A percentile compares a stretch with the other conserved stretches of the same genome.
Evolutionary conservation across 2,113 vertebrate genomes (phyloP).

Genomic region (Struthidea cinerea): DNA sequence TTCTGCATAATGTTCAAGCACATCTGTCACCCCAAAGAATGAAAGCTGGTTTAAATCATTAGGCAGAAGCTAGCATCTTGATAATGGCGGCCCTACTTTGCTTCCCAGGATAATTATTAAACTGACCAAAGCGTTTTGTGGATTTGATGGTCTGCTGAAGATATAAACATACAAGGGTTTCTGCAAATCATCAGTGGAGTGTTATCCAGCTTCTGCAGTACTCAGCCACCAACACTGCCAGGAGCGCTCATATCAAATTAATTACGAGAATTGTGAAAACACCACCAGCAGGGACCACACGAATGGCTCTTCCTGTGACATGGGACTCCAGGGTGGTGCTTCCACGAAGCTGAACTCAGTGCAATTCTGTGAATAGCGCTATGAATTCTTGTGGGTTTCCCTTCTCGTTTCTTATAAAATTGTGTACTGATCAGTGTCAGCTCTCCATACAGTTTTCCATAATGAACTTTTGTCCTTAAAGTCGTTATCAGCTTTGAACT

Average conservation of each 20-base stretch:
- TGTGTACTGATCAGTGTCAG: background rate
- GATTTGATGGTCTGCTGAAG: slow-evolving; percentile 73
- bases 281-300: background rate
- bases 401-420: background rate
- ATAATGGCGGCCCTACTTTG: background rate
- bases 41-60: background rate
- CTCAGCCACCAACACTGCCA: background rate
- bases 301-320: background rate
- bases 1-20: background rate
- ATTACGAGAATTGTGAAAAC: background rate
- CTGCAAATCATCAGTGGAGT: slow-evolving; percentile 37
- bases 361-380: background rate
- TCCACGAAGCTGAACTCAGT: background rate
- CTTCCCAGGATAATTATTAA: background rate
- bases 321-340: background rate
- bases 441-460: background rate
- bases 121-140: background rate
- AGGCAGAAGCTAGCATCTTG: slow-evolving; percentile 5
- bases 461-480: background rate
- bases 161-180: slow-evolving; percentile 4
- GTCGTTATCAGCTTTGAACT: background rate
- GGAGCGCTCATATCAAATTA: background rate
- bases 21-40: background rate
- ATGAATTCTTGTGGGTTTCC: background rate
- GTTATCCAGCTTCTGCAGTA: background rate